Evolutionary conservation across 35 echinoderm and acorn worm genomes (phyloP).

Genomic region (Chiridota heheva): DNA sequence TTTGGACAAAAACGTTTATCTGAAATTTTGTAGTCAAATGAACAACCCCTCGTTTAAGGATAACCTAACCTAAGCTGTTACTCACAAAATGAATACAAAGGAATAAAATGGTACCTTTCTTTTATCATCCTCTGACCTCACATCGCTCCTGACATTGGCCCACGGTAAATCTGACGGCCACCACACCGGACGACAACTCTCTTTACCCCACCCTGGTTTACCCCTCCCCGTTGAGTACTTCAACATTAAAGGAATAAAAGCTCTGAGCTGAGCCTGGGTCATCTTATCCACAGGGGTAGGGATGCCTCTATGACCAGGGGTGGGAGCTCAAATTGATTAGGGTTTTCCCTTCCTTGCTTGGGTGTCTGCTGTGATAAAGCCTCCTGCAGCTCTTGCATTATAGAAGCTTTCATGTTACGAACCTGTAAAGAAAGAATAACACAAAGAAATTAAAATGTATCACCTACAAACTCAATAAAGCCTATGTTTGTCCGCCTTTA

Average conservation of each 20-base stretch:
- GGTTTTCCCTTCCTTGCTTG: conserved; percentile 51
- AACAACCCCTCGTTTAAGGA: no score
- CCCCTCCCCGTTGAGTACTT: conserved; percentile 98
- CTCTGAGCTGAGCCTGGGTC: conserved; percentile 94
- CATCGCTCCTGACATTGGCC: conserved; percentile 99
- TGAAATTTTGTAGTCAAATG: no score
- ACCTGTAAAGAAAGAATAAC: conserved; percentile 45
- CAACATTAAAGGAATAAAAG: conserved; percentile 94
- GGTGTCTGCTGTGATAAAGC: conserved; percentile 78
- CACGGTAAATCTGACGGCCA: conserved; percentile 99
- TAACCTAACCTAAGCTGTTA: no score
- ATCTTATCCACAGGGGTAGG: conserved; percentile 93
- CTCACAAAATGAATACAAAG: no score
- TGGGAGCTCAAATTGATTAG: conserved; percentile 82
- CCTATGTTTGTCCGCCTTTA: no score
- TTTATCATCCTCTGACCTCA: conserved; percentile 83
- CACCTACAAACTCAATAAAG: no score
- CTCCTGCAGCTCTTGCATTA: conserved; percentile 82
- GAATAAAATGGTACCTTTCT: no score
- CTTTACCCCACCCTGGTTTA: conserved; percentile 98
- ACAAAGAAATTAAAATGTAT: no score
- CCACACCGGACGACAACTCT: conserved; percentile 94
- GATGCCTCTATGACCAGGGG: conserved; percentile 87
- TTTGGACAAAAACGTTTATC: no score
- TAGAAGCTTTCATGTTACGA: conserved; percentile 64